Conservation (phyloP, 2,888 invertebrate genomes). For the Argyra leucocephala region DNA sequence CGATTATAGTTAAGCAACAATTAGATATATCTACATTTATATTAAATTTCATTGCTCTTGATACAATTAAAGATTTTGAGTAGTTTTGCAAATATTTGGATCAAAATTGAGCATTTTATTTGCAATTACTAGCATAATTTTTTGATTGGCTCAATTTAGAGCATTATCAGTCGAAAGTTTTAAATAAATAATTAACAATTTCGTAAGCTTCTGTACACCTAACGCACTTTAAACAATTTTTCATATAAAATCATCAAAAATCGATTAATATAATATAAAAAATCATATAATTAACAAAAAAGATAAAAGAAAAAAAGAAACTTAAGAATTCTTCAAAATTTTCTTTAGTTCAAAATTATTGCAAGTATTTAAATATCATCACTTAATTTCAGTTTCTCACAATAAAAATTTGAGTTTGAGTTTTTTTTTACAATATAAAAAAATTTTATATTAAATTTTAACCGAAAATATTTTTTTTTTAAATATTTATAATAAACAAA, state of each 20-base stretch:
- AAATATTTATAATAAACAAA: neutral
- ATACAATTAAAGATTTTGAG: neutral
- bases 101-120: neutral
- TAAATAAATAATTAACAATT: neutral
- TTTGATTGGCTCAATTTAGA: neutral
- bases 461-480: neutral
- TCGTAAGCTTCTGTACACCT: no score
- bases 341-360: no score
- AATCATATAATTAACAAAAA: no score
- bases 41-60: constrained; percentile 3
- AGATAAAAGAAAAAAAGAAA: no score
- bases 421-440: no score
- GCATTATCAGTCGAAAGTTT: neutral
- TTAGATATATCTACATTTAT: neutral
- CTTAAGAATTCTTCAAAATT: no score
- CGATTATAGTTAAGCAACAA: neutral
- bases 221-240: no score
- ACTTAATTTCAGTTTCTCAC: no score
- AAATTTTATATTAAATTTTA: neutral
- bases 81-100: neutral
- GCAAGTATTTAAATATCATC: no score
- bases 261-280: no score
- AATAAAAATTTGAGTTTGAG: no score
- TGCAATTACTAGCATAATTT: neutral
- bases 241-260: no score